These are phyloP conservation scores for Cisticola juncidis DNA, from an alignment of 2,113 vertebrate species.

Conservation along the genomic window DNA sequence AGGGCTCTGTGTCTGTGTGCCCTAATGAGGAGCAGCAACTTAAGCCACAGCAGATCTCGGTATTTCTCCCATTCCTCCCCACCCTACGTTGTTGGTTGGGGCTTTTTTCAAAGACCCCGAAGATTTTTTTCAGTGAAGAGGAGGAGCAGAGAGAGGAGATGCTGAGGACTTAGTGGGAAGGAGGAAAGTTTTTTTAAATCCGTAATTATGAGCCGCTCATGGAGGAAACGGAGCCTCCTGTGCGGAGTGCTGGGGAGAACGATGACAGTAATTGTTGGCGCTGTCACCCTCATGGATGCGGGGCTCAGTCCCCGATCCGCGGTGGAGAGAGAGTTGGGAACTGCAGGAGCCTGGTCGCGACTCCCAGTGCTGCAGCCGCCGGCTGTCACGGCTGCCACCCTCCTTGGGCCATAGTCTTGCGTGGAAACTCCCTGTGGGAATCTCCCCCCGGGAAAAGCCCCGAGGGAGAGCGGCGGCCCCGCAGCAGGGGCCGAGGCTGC, in stretches of 20 bases:
- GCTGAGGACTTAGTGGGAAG: not conserved
- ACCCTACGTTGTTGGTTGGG: accelerated
- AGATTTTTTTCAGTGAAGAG: not conserved
- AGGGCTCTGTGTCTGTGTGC: not conserved
- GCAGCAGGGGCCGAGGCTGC: not conserved
- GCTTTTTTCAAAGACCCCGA: not conserved
- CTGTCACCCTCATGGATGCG: not conserved
- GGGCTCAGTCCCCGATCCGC: not conserved
- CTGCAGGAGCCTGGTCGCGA: not conserved
- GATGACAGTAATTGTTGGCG: not conserved
- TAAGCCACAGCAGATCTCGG: not conserved
- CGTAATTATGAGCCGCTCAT: not conserved
- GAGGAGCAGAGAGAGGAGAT: not conserved
- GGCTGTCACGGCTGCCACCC: not conserved
- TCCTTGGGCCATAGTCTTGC: not conserved
- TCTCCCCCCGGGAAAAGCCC: not conserved
- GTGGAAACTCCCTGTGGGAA: not conserved
- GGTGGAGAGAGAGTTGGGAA: not conserved
- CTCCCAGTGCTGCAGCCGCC: not conserved
- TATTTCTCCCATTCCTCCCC: not conserved
- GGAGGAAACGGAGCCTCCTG: not conserved
- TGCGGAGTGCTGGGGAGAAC: not conserved
- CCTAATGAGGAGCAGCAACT: not conserved
- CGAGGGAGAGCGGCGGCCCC: not conserved
- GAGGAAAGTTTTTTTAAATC: not conserved